Evolutionary conservation across 2,888 invertebrate genomes (phyloP).

Genomic region (Orthosia cruda): DNA sequence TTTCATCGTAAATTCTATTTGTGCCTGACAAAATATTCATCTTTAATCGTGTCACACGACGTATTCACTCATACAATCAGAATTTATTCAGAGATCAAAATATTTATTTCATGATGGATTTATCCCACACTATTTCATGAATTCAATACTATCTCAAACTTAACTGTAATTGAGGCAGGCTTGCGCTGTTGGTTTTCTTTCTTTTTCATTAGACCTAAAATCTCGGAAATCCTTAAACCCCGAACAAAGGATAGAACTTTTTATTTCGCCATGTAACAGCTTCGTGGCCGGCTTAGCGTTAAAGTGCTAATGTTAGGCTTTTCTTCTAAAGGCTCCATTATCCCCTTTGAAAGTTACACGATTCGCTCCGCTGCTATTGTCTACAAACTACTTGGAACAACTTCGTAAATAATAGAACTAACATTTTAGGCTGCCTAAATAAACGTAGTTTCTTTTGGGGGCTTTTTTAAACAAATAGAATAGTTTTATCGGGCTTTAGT

Average conservation of each 20-base stretch:
- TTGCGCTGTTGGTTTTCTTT: conserved; percentile 5
- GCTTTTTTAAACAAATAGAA: conserved; percentile 14
- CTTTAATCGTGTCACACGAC: conserved; percentile 27
- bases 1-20: conserved; percentile 47
- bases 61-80: conserved; percentile 22
- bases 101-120: conserved; percentile 9
- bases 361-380: conserved; percentile 52
- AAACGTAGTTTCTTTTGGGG: conserved; percentile 34
- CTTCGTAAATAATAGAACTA: conserved; percentile 51
- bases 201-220: conserved; percentile 19
- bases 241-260: conserved; percentile 55
- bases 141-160: conserved; percentile 6
- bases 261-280: conserved; percentile 59
- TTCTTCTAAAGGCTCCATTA: conserved; percentile 62
- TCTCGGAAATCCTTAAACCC: conserved; percentile 34
- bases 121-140: background rate
- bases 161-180: background rate
- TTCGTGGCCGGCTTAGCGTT: conserved; percentile 62
- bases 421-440: conserved; percentile 40
- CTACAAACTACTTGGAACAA: conserved; percentile 56
- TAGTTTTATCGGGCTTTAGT: conserved; percentile 21
- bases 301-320: conserved; percentile 68
- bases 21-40: conserved; percentile 46
- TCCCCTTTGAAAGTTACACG: conserved; percentile 55
- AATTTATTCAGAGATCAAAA: conserved; percentile 30